Percentiles rank a stretch among this genome's conserved stretches.
Evolutionary conservation across 1,140 invertebrate genomes (phyloP).

Genomic region (Hylaeus volcanicus): DNA sequence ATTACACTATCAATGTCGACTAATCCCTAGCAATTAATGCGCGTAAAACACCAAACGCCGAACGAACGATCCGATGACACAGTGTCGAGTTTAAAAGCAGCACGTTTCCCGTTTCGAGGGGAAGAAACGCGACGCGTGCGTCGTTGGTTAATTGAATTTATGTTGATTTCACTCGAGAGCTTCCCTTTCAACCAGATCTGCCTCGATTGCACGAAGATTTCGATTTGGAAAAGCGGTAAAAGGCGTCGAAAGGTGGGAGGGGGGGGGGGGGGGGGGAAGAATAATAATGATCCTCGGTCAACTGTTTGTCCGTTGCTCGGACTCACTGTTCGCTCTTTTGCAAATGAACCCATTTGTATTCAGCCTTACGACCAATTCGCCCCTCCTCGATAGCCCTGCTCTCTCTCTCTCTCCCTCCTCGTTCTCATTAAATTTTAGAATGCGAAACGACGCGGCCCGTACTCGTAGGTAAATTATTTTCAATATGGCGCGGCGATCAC

Average conservation of each 20-base stretch:
- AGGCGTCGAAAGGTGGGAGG: neutral
- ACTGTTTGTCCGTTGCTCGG: conserved; percentile 25
- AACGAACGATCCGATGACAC: conserved; percentile 36
- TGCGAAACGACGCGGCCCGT: neutral
- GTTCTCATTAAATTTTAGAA: conserved; percentile 31
- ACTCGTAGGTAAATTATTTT: conserved; percentile 23
- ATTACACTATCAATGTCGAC: conserved; percentile 6
- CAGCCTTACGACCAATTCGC: conserved; percentile 40
- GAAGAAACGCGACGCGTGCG: no score
- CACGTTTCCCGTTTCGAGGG: neutral
- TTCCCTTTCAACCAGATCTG: neutral
- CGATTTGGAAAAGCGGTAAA: neutral
- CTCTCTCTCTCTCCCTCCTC: no score
- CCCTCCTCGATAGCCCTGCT: conserved; percentile 20
- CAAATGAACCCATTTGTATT: conserved; percentile 61
- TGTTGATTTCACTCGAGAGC: neutral
- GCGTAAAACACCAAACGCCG: neutral
- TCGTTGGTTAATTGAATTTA: conserved; percentile 17
- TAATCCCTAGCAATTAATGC: conserved; percentile 28
- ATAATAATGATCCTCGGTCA: conserved; percentile 19
- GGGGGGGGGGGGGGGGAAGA: neutral
- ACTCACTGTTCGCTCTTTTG: conserved; percentile 34
- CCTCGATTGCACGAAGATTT: conserved; percentile 13
- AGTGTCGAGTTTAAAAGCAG: neutral
- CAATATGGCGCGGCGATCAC: neutral